phyloP scores from a whole-genome alignment of 2,888 invertebrate genomes.

The Cremastinae sp. region DNA sequence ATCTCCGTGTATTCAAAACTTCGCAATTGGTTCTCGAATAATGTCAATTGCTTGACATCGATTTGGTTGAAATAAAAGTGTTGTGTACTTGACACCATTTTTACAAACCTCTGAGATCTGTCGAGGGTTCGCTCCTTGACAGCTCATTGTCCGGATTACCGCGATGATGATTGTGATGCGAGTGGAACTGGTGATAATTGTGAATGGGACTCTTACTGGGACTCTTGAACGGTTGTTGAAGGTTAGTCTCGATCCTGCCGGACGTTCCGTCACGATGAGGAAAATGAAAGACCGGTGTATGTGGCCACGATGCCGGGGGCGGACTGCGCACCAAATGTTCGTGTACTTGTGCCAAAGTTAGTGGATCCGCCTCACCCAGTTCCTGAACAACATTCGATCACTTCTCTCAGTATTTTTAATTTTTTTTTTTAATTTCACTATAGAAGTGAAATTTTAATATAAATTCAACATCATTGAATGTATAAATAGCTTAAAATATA shows the following conservation, averaged over 20 bases:
- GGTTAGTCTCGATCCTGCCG: constrained; percentile 65
- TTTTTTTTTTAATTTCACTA: not conserved
- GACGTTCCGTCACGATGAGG: constrained; percentile 80
- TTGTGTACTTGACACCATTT: too few species aligned
- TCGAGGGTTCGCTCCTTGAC: constrained; percentile 75
- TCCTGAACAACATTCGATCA: constrained; percentile 67
- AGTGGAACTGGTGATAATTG: too few species aligned
- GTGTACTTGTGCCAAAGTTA: constrained; percentile 89
- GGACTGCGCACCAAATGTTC: constrained; percentile 92
- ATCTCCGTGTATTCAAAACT: too few species aligned
- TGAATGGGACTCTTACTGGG: constrained; percentile 70
- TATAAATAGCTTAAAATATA: too few species aligned
- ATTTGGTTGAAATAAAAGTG: too few species aligned
- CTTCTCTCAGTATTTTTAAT: not conserved
- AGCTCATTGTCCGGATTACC: constrained; percentile 71
- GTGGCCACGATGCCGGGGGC: constrained; percentile 89
- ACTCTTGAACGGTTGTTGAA: constrained; percentile 67
- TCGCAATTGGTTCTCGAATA: too few species aligned
- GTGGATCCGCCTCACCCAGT: constrained; percentile 85
- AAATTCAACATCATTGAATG: not conserved
- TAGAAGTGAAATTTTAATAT: not conserved
- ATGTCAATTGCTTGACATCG: too few species aligned
- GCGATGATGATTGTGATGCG: constrained; percentile 46
- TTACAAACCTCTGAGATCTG: constrained; percentile 75
- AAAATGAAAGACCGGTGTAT: constrained; percentile 84